Conservation (phyloP, 2,888 invertebrate species). For the Lypha dubia region DNA sequence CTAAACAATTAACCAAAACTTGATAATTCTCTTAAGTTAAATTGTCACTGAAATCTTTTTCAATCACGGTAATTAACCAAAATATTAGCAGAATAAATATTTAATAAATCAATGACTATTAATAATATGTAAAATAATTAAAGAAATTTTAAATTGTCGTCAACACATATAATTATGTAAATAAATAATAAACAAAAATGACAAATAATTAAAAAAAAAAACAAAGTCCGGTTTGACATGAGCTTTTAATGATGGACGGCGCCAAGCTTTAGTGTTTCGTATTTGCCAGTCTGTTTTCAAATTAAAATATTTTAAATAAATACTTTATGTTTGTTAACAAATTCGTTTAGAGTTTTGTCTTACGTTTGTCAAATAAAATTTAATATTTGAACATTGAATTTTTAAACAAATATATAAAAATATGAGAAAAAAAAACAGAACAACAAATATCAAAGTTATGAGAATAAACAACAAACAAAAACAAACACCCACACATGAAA, state of each 20-base stretch:
- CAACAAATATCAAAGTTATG: background rate
- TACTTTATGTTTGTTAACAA: conserved; percentile 8
- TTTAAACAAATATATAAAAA: conserved; percentile 30
- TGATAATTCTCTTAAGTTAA: background rate
- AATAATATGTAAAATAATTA: conserved; percentile 23
- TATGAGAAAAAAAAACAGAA: background rate
- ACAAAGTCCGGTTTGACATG: conserved; percentile 44
- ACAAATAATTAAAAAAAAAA: conserved; percentile 16
- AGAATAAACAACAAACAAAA: background rate
- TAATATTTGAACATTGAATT: conserved; percentile 1
- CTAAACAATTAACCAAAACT: too few relatives aligned
- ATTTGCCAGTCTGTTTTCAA: conserved; percentile 16
- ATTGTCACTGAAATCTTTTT: too few relatives aligned
- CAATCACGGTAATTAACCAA: too few relatives aligned
- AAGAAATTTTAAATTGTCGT: conserved; percentile 14
- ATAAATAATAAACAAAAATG: conserved; percentile 8
- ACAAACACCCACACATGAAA: conserved; percentile 25
- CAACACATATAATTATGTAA: background rate
- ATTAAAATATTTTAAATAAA: conserved; percentile 12
- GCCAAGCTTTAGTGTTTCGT: conserved; percentile 43
- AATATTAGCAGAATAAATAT: conserved; percentile 2
- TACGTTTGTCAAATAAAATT: conserved; percentile 10
- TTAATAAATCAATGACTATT: background rate
- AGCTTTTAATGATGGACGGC: conserved; percentile 19
- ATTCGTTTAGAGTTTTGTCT: conserved; percentile 4